phyloP scores from a whole-genome alignment of 2,888 invertebrate species.

The Blastobasis lacticolella region DNA sequence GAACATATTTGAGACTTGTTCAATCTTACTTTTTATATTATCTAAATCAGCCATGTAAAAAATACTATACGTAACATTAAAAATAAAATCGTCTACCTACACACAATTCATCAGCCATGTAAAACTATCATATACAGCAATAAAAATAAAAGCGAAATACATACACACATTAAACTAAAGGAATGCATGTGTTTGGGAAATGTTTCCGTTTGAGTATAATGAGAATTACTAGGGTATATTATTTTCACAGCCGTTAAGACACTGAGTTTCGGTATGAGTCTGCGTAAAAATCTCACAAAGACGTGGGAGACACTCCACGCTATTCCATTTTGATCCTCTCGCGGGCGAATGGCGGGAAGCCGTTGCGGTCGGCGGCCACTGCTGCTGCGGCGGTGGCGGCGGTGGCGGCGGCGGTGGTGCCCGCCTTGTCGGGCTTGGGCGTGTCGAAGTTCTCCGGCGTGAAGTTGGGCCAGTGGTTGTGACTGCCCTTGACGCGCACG shows the following conservation, averaged over 20 bases:
- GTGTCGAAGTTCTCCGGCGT: conserved; percentile 54
- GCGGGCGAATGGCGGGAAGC: background rate
- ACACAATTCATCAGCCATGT: too few species aligned
- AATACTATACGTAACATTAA: conserved; percentile 2
- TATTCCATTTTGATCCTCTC: background rate
- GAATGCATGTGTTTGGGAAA: conserved; percentile 8
- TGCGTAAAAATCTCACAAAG: background rate
- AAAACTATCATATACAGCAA: background rate
- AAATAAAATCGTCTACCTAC: too few species aligned
- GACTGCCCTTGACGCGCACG: conserved; percentile 51
- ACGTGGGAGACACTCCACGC: background rate
- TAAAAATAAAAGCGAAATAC: background rate
- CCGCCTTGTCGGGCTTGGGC: conserved; percentile 28
- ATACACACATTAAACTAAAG: background rate
- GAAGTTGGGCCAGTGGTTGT: conserved; percentile 59
- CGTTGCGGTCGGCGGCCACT: conserved; percentile 4
- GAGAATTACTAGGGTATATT: conserved; percentile 7
- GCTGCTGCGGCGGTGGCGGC: conserved; percentile 22
- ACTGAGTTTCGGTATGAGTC: conserved; percentile 3
- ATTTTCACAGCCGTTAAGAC: conserved; percentile 14
- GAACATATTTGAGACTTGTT: conserved; percentile 13
- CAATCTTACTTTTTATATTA: conserved; percentile 20
- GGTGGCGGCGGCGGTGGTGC: conserved; percentile 23
- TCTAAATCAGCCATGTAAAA: conserved; percentile 2
- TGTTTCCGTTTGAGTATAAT: conserved; percentile 3